Conservation (phyloP, 1,140 invertebrate species). For the Dendrolimus kikuchii region DNA sequence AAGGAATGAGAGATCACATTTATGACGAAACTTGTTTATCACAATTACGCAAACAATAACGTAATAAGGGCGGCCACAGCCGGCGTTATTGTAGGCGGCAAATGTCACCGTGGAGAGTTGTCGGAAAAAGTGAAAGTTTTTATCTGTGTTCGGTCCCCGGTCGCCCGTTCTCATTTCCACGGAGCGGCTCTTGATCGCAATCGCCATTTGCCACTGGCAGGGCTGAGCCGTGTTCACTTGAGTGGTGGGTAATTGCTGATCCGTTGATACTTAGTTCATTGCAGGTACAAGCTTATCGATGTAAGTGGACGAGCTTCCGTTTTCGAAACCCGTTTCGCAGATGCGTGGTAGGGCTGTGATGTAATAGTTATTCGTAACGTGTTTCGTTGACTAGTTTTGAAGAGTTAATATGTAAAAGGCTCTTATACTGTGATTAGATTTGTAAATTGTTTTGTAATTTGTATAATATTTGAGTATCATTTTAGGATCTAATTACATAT, state of each 20-base stretch:
- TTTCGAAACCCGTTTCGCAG: too few species aligned
- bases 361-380: too few species aligned
- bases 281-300: too few species aligned
- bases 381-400: too few species aligned
- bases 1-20: slow-evolving; percentile 12
- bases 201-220: slow-evolving; percentile 23
- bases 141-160: slow-evolving; percentile 50
- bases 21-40: slow-evolving; percentile 29
- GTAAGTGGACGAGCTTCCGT: too few species aligned
- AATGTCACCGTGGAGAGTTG: slow-evolving; percentile 53
- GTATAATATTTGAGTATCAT: too few species aligned
- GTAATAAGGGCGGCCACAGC: slow-evolving; percentile 41
- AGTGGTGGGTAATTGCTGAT: slow-evolving; percentile 32
- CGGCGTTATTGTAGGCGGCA: slow-evolving; percentile 33
- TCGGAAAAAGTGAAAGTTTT: slow-evolving; percentile 65
- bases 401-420: too few species aligned
- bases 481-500: too few species aligned
- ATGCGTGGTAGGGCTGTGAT: too few species aligned
- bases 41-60: slow-evolving; percentile 44
- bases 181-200: slow-evolving; percentile 50
- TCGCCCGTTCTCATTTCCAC: slow-evolving; percentile 54
- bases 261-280: slow-evolving; percentile 18
- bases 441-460: too few species aligned
- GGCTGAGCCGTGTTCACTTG: slow-evolving; percentile 30
- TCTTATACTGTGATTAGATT: too few species aligned